phyloP scores from a whole-genome alignment of 2,113 vertebrate genomes.

The Dicrurus megarhynchus region DNA sequence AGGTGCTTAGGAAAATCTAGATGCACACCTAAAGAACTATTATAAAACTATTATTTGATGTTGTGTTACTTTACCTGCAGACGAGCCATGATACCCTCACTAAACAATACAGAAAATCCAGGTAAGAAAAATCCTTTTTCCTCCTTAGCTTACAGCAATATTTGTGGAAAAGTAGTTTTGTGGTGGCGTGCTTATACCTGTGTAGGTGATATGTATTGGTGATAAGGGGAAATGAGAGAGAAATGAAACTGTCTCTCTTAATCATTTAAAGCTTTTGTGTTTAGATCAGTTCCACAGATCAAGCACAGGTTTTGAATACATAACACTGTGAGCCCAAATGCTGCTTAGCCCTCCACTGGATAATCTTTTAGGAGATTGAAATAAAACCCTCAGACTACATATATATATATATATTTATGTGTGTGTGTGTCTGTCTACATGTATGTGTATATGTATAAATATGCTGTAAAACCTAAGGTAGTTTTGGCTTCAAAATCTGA shows the following conservation, averaged over 20 bases:
- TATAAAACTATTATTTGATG: neutral
- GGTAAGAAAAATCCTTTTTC: neutral
- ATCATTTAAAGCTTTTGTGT: neutral
- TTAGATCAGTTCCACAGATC: neutral
- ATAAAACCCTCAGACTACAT: neutral
- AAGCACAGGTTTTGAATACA: neutral
- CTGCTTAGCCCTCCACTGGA: neutral
- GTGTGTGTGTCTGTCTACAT: too few species aligned
- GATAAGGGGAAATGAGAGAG: neutral
- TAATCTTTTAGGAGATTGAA: neutral
- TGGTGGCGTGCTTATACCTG: fast-evolving
- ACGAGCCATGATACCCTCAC: neutral
- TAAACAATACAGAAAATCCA: neutral
- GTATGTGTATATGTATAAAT: too few species aligned
- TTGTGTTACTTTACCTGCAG: neutral
- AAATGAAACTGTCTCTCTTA: neutral
- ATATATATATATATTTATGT: too few species aligned
- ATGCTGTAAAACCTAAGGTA: neutral
- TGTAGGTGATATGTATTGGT: neutral
- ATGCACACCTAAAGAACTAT: neutral
- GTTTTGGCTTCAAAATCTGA: neutral
- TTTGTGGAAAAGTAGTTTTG: neutral
- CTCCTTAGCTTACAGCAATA: neutral
- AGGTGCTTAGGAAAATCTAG: neutral
- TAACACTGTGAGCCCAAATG: neutral